Conservation (phyloP, 1,140 invertebrate genomes). For the Drosophila ficusphila region DNA sequence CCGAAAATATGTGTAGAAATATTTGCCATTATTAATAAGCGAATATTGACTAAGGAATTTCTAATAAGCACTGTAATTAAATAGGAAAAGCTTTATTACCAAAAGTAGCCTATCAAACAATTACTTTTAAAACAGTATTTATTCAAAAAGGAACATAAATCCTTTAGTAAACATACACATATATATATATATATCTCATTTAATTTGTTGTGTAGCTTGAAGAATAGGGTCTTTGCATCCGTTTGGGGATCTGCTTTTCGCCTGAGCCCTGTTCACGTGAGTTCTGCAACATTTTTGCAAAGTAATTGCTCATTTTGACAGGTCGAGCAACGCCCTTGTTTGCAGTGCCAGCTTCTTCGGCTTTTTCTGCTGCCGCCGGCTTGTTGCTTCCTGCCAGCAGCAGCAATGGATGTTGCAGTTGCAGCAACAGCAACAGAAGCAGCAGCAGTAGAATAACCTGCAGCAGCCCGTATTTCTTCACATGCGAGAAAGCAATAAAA, state of each 20-base stretch:
- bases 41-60: too few species aligned
- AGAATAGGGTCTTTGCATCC: constrained; percentile 20
- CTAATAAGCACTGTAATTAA: too few species aligned
- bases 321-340: constrained; percentile 78
- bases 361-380: constrained; percentile 35
- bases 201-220: constrained; percentile 3
- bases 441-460: constrained; percentile 35
- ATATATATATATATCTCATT: neutral
- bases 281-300: constrained; percentile 80
- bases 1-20: too few species aligned
- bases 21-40: too few species aligned
- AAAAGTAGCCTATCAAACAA: too few species aligned
- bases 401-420: constrained; percentile 30
- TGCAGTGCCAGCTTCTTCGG: constrained; percentile 44
- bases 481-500: constrained; percentile 79
- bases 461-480: constrained; percentile 58
- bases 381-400: constrained; percentile 73
- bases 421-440: constrained; percentile 24
- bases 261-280: constrained; percentile 60
- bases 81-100: too few species aligned
- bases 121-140: neutral
- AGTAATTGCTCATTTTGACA: constrained; percentile 83
- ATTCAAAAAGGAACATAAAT: too few species aligned
- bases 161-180: too few species aligned
- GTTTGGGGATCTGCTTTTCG: constrained; percentile 30